These are phyloP conservation scores for Gortyna flavago DNA, from an alignment of 2,888 invertebrate species.

Conservation along the genomic window DNA sequence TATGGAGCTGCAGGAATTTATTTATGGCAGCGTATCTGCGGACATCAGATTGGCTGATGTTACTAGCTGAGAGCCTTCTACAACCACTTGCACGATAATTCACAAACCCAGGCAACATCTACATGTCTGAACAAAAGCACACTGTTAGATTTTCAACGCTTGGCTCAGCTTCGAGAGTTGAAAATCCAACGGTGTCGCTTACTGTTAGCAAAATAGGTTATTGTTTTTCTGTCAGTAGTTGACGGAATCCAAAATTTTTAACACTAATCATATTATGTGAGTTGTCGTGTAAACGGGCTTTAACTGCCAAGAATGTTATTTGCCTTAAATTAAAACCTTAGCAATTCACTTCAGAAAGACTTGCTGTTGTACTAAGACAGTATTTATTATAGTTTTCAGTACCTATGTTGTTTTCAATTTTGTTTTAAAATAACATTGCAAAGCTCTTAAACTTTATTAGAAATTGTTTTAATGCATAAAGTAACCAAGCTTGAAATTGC, in stretches of 20 bases:
- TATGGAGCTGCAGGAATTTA: slow-evolving; percentile 30
- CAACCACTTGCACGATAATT: too few species aligned
- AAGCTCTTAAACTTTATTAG: neutral
- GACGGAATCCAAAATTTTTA: neutral
- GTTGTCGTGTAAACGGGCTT: neutral
- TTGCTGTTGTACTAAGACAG: slow-evolving; percentile 30
- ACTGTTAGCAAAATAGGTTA: neutral
- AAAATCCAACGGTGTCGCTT: neutral
- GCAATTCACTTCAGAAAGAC: slow-evolving; percentile 37
- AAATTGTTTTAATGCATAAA: neutral
- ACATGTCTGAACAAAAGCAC: neutral
- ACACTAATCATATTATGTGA: neutral
- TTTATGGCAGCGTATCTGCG: slow-evolving; percentile 52
- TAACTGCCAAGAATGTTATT: neutral
- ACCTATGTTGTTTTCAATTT: neutral
- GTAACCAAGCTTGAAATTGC: neutral
- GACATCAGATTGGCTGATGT: slow-evolving; percentile 39
- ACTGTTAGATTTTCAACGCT: neutral
- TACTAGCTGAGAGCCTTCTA: neutral
- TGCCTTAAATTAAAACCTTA: slow-evolving; percentile 32
- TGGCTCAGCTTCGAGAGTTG: neutral
- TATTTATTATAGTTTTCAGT: neutral
- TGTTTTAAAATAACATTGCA: neutral
- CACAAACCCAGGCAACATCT: neutral
- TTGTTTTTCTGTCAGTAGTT: neutral